Base-by-base conservation (phyloP, 2,797 vertebrate genomes). In the Sebastiscus albofasciatus region DNA sequence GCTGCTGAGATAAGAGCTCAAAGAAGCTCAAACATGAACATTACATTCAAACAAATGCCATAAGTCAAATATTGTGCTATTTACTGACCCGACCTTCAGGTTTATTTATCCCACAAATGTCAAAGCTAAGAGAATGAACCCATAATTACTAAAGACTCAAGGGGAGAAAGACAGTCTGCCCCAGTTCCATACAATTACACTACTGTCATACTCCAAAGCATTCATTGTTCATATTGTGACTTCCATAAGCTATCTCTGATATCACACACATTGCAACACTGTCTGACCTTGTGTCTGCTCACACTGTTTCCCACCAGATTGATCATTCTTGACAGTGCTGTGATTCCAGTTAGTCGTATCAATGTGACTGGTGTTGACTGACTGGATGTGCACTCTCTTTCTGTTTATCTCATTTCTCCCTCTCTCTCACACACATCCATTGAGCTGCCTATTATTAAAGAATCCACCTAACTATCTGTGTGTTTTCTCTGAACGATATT, bases 261-360 rank as follows among this genome's bases (percentile, higher is more conserved):
- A 72, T 67, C 49, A 62, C 36, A 78, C 65, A 76, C 29, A 66
- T 81, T 24, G 24, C 67, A 56, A 52, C 54, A 11, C 4, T 0
- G 7, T 62, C 55, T 69, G 14, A 54, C 29, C 18, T 16, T 26
- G 8, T 60, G 72, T 85, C 81, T 76, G 62, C 33, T 68, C 29
- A 5, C 52, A 78, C 74, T n/a, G 36, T 80, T 76, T 77, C 64
- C 39, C 67, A 74, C 29, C 71, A 26, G 71, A 76, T 24, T 27
- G 65, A 82, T 80, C 74, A 29, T 31, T 6, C 7, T 69, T 3
- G 24, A 52, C 49, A 18, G 14, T 58, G 61, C 11, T 31, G 69
- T 78, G 77, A 71, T 83, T 75, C 87, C 82, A 77, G 56, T 64
- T 13, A 62, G 61, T 67, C 36, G 4, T 29, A 70, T 58, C 74